Percentiles rank a stretch among this genome's conserved stretches.
These are phyloP conservation scores for Pelvicachromis taeniatus DNA, from an alignment of 2,113 vertebrate genomes.

Conservation along the genomic window DNA sequence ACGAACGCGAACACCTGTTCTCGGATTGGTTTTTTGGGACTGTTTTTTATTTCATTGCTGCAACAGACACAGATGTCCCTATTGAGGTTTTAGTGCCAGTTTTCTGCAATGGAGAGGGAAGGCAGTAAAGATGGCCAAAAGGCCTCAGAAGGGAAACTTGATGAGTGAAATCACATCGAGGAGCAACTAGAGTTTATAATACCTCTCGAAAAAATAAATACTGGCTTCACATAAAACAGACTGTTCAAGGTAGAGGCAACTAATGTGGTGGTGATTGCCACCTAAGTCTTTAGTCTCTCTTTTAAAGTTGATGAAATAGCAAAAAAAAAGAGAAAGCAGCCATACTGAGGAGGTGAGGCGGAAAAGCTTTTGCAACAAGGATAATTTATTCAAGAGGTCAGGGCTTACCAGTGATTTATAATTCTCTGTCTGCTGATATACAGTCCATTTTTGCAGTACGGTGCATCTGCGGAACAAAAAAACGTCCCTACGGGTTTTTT, in stretches of 20 bases:
- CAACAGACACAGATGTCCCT: constrained; percentile 63
- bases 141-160: constrained; percentile 23
- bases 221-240: constrained; percentile 24
- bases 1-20: constrained; percentile 63
- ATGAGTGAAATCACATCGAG: constrained; percentile 41
- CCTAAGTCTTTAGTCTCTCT: constrained; percentile 6
- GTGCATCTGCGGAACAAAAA: not conserved
- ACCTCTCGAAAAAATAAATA: constrained; percentile 18
- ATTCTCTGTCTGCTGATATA: not conserved
- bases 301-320: not conserved
- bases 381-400: constrained; percentile 37
- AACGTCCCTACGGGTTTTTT: not conserved
- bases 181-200: constrained; percentile 55
- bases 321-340: not conserved
- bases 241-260: not conserved
- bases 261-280: not conserved
- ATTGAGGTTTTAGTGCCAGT: constrained; percentile 67
- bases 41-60: constrained; percentile 53
- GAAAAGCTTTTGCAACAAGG: not conserved
- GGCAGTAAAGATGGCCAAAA: constrained; percentile 54
- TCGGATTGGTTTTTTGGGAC: constrained; percentile 29
- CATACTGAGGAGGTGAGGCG: not conserved
- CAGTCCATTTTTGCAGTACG: not conserved
- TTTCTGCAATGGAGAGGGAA: constrained; percentile 40
- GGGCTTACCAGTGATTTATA: not conserved